Percentiles rank a stretch among this genome's conserved stretches.
Evolutionary conservation across 30 jellyfish, hydroid and myxozoan genomes (phyloP).

Genomic region (Chrysaora quinquecirrha): DNA sequence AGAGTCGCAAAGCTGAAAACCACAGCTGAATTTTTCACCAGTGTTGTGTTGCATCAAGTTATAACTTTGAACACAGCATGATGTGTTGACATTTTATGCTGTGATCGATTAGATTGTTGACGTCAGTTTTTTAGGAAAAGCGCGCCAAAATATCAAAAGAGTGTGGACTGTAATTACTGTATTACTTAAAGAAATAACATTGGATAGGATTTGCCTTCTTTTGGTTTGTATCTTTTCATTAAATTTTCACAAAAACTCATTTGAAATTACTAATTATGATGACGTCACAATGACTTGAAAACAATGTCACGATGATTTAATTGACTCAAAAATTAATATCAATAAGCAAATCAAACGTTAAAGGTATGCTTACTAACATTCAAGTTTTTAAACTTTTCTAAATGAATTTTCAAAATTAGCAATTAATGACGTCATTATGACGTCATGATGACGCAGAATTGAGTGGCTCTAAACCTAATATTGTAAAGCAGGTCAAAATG

Average conservation of each 20-base stretch:
- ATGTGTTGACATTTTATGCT: neutral
- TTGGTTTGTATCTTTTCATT: neutral
- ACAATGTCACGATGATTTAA: too few relatives aligned
- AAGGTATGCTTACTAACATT: neutral
- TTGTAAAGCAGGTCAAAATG: neutral
- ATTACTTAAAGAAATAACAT: neutral
- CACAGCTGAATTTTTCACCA: too few relatives aligned
- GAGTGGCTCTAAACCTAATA: neutral
- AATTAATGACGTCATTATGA: too few relatives aligned
- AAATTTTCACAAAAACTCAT: neutral
- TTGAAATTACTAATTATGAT: too few relatives aligned
- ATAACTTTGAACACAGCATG: too few relatives aligned
- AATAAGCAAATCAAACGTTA: neutral
- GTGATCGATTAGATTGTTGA: neutral
- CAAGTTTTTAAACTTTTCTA: too few relatives aligned
- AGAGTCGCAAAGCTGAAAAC: too few relatives aligned
- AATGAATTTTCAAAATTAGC: too few relatives aligned
- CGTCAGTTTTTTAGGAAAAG: neutral
- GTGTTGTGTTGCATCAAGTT: too few relatives aligned
- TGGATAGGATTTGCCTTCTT: neutral
- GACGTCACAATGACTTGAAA: too few relatives aligned
- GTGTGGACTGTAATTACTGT: neutral
- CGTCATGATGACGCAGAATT: neutral
- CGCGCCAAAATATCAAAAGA: neutral
- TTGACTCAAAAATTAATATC: neutral